phyloP scores from a whole-genome alignment of 1,140 invertebrate species.

The Melanaphis sacchari region DNA sequence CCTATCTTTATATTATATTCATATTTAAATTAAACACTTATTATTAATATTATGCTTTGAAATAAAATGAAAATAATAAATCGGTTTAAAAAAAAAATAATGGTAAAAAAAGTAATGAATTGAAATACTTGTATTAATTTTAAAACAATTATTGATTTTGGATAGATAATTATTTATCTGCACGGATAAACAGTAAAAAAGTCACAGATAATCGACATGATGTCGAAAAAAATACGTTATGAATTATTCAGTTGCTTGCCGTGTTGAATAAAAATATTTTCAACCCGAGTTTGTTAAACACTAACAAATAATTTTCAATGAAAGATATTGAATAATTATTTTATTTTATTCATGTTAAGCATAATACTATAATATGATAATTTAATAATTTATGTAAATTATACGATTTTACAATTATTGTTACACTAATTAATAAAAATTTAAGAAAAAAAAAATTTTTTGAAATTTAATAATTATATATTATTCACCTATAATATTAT shows the following conservation, averaged over 20 bases:
- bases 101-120: neutral
- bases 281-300: neutral
- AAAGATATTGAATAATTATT: neutral
- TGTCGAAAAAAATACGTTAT: neutral
- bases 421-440: neutral
- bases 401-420: neutral
- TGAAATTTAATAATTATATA: neutral
- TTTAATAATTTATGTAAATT: neutral
- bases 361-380: neutral
- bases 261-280: neutral
- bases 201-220: neutral
- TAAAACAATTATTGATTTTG: neutral
- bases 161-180: slow-evolving; percentile 20
- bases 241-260: neutral
- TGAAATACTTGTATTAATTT: neutral
- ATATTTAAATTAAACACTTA: neutral
- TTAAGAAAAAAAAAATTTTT: neutral
- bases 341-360: neutral
- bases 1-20: neutral
- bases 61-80: slow-evolving; percentile 9
- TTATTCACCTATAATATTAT: no score
- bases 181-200: neutral
- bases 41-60: neutral
- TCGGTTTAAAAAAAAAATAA: neutral
- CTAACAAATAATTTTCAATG: neutral